Percentiles rank a stretch among this genome's conserved stretches.
Evolutionary conservation across 2,888 invertebrate species (phyloP).

Genomic region (Thalpophila matura): DNA sequence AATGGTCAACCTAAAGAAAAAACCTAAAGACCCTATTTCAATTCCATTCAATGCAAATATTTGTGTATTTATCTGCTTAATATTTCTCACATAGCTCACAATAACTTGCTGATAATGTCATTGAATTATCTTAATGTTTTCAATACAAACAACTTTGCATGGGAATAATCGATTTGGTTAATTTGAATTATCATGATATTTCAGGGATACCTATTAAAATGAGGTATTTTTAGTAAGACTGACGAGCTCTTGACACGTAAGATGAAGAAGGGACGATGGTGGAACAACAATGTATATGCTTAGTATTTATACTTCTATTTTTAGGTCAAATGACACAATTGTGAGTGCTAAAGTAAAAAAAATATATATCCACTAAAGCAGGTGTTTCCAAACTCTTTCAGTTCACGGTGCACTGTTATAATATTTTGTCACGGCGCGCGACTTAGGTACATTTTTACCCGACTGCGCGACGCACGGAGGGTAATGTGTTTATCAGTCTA

Average conservation of each 20-base stretch:
- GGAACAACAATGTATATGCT: neutral
- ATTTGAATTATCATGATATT: slow-evolving; percentile 49
- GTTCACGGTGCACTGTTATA: too few species aligned
- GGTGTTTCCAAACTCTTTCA: too few species aligned
- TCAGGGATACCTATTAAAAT: slow-evolving; percentile 45
- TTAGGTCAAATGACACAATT: neutral
- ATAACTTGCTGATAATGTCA: slow-evolving; percentile 41
- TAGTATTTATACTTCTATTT: neutral
- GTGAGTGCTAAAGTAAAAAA: too few species aligned
- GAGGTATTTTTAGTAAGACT: slow-evolving; percentile 22
- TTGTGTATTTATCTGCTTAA: slow-evolving; percentile 44
- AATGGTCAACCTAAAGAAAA: slow-evolving; percentile 19
- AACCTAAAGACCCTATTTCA: slow-evolving; percentile 16
- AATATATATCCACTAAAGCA: too few species aligned
- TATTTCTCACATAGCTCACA: slow-evolving; percentile 59
- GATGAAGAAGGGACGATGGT: neutral
- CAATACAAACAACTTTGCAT: slow-evolving; percentile 48
- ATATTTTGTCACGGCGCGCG: too few species aligned
- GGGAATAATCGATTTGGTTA: slow-evolving; percentile 51
- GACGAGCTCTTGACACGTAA: slow-evolving; percentile 43
- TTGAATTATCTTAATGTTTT: slow-evolving; percentile 40
- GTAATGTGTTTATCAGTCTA: too few species aligned
- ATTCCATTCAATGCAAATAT: slow-evolving; percentile 53
- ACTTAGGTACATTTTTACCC: too few species aligned
- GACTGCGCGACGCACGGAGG: too few species aligned